Evolutionary conservation across 64 coral and sea anemone genomes (phyloP), one percentile per base, ranked within the genome.

Genomic region (Porites australiensis): DNA sequence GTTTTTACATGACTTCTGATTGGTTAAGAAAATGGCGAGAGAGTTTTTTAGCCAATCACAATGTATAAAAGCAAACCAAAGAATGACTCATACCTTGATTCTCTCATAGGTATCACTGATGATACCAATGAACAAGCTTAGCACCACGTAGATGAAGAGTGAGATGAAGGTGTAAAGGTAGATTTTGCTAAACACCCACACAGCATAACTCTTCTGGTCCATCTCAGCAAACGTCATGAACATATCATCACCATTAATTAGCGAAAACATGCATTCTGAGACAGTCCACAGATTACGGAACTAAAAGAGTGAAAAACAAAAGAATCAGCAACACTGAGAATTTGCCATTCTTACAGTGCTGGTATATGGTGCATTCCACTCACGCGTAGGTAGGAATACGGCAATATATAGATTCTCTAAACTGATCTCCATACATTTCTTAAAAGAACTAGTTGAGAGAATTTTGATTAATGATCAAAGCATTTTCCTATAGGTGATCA

Each of bases 201-300:
- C 70, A 4, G 91, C 79, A 3, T 87, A 27, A 62, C 72, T 98
- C 54, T 89, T 79, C 0, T 15, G n/a, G 13, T 86, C 74, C 80
- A 98, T 91, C 74, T 95, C 71, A 14, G 82, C 61, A 65, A 95
- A 98, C n/a, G 97, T 98, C 8, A 71, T 90, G 86, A 72, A 98
- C 97, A 98, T 98, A 43, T 98, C 97, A 79, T 98, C 97, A 12
- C 97, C 97, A 91, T 98, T 98, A 44, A 98, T 86, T n/a, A 98
- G 77, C 8, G 97, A 96, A 54, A 90, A 98, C 90, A 98, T 87
- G 52, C 94, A 95, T 68, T 98, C 97, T 23, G 97, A 91, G 18
- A 92, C 75, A 4, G 90, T 88, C 6, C 81, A 82, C 71, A 86
- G 73, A 69, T 87, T 46, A 13, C 84, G 80, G 70, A 98, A 98